These are phyloP conservation scores for Drosophila paramelanica DNA, from an alignment of 2,888 invertebrate species.

Conservation along the genomic window DNA sequence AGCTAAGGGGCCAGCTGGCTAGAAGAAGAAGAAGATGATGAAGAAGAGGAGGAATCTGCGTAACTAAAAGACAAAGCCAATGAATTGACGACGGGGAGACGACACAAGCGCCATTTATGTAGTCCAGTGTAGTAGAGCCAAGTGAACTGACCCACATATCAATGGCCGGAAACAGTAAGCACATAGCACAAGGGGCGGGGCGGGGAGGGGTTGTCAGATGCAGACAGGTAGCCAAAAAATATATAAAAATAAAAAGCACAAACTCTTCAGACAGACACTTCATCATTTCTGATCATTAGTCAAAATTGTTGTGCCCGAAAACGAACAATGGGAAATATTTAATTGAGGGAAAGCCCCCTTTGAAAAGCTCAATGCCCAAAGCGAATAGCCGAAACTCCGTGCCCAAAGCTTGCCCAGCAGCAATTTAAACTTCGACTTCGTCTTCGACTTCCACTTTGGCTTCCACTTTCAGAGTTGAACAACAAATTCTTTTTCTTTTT, in stretches of 20 bases:
- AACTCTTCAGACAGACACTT: constrained; percentile 19
- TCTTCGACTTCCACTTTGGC: constrained; percentile 22
- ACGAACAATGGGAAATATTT: constrained; percentile 64
- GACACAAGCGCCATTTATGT: constrained; percentile 21
- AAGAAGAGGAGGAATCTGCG: too few relatives aligned
- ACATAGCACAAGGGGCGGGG: constrained; percentile 19
- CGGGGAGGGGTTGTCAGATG: constrained; percentile 3
- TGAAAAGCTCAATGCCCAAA: constrained; percentile 23
- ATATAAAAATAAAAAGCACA: constrained; percentile 12
- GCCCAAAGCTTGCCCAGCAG: constrained; percentile 41
- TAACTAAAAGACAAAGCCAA: constrained; percentile 53
- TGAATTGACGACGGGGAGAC: constrained; percentile 20
- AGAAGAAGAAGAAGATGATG: background rate
- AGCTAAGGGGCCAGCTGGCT: background rate
- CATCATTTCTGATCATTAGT: constrained; percentile 70
- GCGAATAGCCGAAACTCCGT: constrained; percentile 37
- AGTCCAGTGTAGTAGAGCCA: constrained; percentile 17
- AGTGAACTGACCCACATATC: constrained; percentile 56
- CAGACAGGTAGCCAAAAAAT: constrained; percentile 36
- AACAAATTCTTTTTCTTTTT: constrained; percentile 38
- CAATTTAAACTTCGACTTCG: constrained; percentile 57
- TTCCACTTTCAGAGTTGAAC: constrained; percentile 60
- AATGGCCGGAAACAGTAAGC: constrained; percentile 56
- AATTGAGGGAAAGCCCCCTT: constrained; percentile 66
- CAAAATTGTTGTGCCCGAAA: constrained; percentile 63